Conservation (phyloP, 2,797 vertebrate species). For the Apogon talboti region DNA sequence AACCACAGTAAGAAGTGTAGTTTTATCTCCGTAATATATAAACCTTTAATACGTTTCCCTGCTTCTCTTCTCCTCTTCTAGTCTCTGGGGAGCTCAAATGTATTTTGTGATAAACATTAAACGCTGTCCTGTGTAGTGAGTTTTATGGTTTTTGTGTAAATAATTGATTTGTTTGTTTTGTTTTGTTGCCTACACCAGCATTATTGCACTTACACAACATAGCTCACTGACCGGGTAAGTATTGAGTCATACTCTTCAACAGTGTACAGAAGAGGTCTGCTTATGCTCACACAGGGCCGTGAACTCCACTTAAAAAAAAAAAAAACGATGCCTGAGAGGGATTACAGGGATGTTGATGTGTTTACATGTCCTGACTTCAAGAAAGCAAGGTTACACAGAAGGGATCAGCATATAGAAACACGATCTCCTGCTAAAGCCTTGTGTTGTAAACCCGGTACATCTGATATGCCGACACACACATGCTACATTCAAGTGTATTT, state of each 20-base stretch:
- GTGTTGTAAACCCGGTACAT: slow-evolving; percentile 29
- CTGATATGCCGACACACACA: neutral
- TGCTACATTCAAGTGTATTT: slow-evolving; percentile 16
- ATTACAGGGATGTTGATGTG: slow-evolving; percentile 47
- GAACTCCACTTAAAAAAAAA: slow-evolving; percentile 16
- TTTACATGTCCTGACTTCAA: slow-evolving; percentile 40
- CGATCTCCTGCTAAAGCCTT: slow-evolving; percentile 10
- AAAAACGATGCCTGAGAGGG: slow-evolving; percentile 34
- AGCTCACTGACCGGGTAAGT: no score
- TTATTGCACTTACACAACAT: slow-evolving; percentile 4
- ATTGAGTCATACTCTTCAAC: slow-evolving; percentile 25
- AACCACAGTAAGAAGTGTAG: neutral
- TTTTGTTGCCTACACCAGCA: slow-evolving; percentile 7
- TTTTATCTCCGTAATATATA: slow-evolving; percentile 5
- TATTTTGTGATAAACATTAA: neutral
- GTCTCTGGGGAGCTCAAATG: neutral
- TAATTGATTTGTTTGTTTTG: slow-evolving; percentile 7
- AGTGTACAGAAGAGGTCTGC: slow-evolving; percentile 18
- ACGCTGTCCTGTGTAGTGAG: neutral
- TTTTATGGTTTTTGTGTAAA: slow-evolving; percentile 13
- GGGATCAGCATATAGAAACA: slow-evolving; percentile 34
- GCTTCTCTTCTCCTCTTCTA: neutral
- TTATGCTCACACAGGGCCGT: slow-evolving; percentile 21
- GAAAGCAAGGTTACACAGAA: slow-evolving; percentile 19
- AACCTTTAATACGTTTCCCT: neutral